phyloP scores from a whole-genome alignment of 2,888 invertebrate species.

The Tetranychus truncatus region DNA sequence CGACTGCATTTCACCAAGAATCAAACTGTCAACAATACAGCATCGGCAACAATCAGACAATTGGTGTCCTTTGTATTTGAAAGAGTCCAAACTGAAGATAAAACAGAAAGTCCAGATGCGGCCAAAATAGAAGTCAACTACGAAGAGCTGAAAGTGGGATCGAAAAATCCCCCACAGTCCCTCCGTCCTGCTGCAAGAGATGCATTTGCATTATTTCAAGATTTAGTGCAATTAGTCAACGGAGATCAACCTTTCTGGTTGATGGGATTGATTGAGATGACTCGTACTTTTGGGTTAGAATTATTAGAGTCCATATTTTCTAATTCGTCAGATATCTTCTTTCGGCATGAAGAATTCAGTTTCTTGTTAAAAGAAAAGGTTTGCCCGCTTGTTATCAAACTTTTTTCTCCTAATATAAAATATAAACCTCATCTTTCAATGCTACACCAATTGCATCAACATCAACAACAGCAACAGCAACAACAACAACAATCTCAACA shows the following conservation, averaged over 20 bases:
- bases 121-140: constrained; percentile 39
- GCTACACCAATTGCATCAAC: constrained; percentile 2
- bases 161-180: constrained; percentile 58
- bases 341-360: constrained; percentile 69
- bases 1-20: constrained; percentile 89
- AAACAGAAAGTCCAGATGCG: constrained; percentile 22
- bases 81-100: constrained; percentile 39
- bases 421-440: constrained; percentile 21
- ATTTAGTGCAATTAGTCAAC: constrained; percentile 85
- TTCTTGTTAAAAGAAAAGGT: constrained; percentile 87
- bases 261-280: constrained; percentile 87
- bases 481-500: background rate
- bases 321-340: constrained; percentile 37
- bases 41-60: constrained; percentile 90
- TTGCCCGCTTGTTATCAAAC: constrained; percentile 89
- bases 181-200: constrained; percentile 73
- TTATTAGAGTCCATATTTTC: constrained; percentile 75
- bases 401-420: constrained; percentile 97
- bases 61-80: constrained; percentile 80
- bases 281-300: constrained; percentile 86
- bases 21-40: constrained; percentile 83
- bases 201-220: constrained; percentile 82
- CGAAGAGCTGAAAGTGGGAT: constrained; percentile 58
- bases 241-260: constrained; percentile 91
- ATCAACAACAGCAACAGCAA: constrained; percentile 7